Evolutionary conservation across 1,140 invertebrate species (phyloP).

Genomic region (Drosophila bocqueti): DNA sequence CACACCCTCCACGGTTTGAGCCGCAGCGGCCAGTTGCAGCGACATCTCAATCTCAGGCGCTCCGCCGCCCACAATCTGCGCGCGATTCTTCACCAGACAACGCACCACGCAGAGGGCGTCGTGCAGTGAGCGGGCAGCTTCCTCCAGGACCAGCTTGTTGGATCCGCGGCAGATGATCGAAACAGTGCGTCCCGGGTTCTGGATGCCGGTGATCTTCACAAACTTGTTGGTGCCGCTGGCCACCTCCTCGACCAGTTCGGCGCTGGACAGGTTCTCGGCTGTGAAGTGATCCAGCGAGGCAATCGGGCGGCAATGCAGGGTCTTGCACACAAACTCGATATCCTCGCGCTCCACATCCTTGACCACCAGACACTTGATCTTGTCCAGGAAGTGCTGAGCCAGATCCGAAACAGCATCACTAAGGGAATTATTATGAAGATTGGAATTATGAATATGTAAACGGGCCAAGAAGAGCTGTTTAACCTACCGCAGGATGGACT

Average conservation of each 20-base stretch:
- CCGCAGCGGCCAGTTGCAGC: slow-evolving; percentile 92
- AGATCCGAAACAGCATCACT: slow-evolving; percentile 97
- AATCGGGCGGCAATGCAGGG: slow-evolving; percentile 96
- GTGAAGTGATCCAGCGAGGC: slow-evolving; percentile 99
- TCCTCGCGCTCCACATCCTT: slow-evolving; percentile 99
- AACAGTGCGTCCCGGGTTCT: slow-evolving; percentile 95
- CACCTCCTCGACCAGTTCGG: slow-evolving; percentile 98
- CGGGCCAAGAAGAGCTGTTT: background rate
- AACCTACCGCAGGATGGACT: slow-evolving; percentile 94
- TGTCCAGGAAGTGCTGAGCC: slow-evolving; percentile 98
- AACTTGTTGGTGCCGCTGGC: slow-evolving; percentile 95
- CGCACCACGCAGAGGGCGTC: slow-evolving; percentile 99
- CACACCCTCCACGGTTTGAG: slow-evolving; percentile 94
- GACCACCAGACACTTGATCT: slow-evolving; percentile 99
- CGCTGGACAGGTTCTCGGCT: slow-evolving; percentile 95
- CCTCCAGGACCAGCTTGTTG: slow-evolving; percentile 98
- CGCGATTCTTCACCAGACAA: slow-evolving; percentile 97
- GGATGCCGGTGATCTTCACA: slow-evolving; percentile 97
- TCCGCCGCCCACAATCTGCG: slow-evolving; percentile 97
- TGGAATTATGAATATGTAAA: slow-evolving; percentile 2
- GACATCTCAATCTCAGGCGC: slow-evolving; percentile 98
- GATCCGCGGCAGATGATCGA: slow-evolving; percentile 97
- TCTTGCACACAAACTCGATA: slow-evolving; percentile 98
- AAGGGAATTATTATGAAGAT: background rate
- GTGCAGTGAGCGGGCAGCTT: slow-evolving; percentile 98